Conservation (phyloP, 2,113 vertebrate genomes). For the Grus americana region DNA sequence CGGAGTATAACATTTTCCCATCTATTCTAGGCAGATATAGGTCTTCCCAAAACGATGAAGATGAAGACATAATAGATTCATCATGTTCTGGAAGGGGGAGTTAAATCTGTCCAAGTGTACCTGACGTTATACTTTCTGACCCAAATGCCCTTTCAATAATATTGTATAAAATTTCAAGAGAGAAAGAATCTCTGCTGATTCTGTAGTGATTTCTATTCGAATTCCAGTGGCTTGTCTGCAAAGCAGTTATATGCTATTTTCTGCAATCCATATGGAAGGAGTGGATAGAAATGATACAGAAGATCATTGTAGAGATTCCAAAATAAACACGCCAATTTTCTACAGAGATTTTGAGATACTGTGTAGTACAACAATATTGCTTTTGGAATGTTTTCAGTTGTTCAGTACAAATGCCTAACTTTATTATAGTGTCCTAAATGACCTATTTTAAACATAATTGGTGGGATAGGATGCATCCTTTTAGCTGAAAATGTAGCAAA, state of each 20-base stretch:
- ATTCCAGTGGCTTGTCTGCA: conserved; percentile 20
- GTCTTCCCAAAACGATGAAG: not conserved
- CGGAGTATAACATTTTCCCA: not conserved
- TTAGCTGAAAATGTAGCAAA: not conserved
- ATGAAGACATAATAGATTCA: not conserved
- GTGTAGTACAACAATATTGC: not conserved
- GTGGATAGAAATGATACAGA: conserved; percentile 22
- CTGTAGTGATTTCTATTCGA: not conserved
- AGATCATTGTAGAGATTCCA: conserved; percentile 19
- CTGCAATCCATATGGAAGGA: conserved; percentile 1
- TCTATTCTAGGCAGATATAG: not conserved
- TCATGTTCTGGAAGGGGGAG: not conserved
- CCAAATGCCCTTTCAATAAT: not conserved
- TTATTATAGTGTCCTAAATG: not conserved
- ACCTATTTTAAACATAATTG: not conserved
- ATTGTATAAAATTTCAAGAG: not conserved
- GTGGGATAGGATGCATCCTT: not conserved
- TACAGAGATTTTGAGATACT: conserved; percentile 13
- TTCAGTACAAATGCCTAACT: not conserved
- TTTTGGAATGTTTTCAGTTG: not conserved
- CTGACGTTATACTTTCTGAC: not conserved
- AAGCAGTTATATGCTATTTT: conserved; percentile 31
- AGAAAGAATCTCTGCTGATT: conserved; percentile 6
- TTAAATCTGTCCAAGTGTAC: not conserved
- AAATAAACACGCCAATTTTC: conserved; percentile 37